Evolutionary conservation across 53 echinoderm and acorn worm species (phyloP).

Genomic region (Apostichopus leukothele): DNA sequence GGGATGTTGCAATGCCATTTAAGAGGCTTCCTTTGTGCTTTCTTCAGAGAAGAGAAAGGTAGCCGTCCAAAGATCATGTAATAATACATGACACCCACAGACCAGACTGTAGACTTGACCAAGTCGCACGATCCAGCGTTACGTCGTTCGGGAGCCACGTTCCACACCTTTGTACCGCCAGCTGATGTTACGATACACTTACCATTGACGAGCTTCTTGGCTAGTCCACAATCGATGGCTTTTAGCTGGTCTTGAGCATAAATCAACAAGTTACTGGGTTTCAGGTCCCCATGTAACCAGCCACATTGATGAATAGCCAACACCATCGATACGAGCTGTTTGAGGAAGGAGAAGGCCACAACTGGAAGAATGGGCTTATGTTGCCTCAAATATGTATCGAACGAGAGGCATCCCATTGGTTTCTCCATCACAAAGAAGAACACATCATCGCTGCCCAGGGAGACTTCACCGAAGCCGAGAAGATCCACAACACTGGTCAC

Average conservation of each 20-base stretch:
- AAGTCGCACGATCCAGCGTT: not conserved
- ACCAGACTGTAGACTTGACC: slow-evolving; percentile 23
- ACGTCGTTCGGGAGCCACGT: not conserved
- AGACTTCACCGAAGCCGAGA: slow-evolving; percentile 8
- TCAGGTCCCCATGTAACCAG: slow-evolving; percentile 10
- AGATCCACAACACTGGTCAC: slow-evolving; percentile 7
- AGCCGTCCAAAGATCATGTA: not conserved
- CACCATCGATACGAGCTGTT: slow-evolving; percentile 11
- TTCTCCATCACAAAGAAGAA: slow-evolving; percentile 20
- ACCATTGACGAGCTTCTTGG: not conserved
- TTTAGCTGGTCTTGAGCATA: not conserved
- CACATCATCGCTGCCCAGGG: not conserved
- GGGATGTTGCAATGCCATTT: not conserved
- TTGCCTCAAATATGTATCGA: slow-evolving; percentile 1
- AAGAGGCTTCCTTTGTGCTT: not conserved
- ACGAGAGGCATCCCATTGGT: not conserved
- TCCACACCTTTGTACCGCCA: not conserved
- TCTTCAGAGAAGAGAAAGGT: not conserved
- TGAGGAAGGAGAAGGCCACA: not conserved
- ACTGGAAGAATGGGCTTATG: not conserved
- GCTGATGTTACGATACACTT: not conserved
- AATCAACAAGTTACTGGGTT: not conserved
- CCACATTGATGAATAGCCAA: not conserved
- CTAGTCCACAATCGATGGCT: not conserved
- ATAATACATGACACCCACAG: slow-evolving; percentile 2